A percentile compares a stretch with the other conserved stretches of the same genome.
Evolutionary conservation across 2,797 vertebrate species (phyloP).

Genomic region (Myripristis murdjan): DNA sequence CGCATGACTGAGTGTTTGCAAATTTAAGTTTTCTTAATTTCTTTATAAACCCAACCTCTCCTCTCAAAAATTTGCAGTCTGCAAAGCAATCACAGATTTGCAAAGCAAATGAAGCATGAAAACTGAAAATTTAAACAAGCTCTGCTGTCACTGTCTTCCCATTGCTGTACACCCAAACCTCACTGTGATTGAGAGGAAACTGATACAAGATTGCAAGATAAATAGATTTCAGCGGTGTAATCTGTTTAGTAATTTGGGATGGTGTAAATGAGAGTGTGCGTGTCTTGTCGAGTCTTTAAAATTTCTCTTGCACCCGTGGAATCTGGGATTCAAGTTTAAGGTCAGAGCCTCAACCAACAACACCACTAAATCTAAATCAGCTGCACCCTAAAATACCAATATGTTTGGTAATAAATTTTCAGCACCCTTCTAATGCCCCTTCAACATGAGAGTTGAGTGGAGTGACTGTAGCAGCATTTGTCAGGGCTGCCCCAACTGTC

Average conservation of each 20-base stretch:
- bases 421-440: constrained; percentile 78
- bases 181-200: constrained; percentile 4
- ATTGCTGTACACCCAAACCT: not conserved
- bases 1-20: not conserved
- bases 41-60: constrained; percentile 1
- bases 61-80: constrained; percentile 15
- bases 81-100: not conserved
- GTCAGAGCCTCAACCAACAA: constrained; percentile 49
- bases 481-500: constrained; percentile 81
- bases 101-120: not conserved
- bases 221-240: constrained; percentile 20
- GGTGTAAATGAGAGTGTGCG: not conserved
- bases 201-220: constrained; percentile 6
- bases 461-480: constrained; percentile 77
- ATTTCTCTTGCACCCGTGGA: constrained; percentile 31
- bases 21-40: constrained; percentile 18
- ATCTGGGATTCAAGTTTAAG: constrained; percentile 70
- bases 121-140: constrained; percentile 2
- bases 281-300: constrained; percentile 14
- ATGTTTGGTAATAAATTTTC: constrained; percentile 87
- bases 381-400: constrained; percentile 87
- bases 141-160: not conserved
- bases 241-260: not conserved
- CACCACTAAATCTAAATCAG: constrained; percentile 82
- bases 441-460: constrained; percentile 13